Evolutionary conservation across 2,113 vertebrate genomes (phyloP).

Genomic region (Phasianus colchicus): DNA sequence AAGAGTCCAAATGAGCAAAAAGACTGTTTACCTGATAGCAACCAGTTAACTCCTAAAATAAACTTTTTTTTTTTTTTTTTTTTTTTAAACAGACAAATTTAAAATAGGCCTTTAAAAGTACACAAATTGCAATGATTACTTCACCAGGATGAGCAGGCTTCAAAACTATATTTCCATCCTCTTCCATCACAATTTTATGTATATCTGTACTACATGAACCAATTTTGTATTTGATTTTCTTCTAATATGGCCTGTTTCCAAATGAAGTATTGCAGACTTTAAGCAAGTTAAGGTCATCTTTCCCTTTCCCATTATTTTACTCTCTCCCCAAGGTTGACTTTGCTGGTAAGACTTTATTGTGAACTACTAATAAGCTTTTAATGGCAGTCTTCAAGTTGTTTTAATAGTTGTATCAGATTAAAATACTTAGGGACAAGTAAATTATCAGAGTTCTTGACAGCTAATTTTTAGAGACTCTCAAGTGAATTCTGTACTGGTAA

Average conservation of each 20-base stretch:
- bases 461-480: not conserved
- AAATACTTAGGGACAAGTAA: not conserved
- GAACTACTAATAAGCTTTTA: conserved; percentile 12
- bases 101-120: not conserved
- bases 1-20: not conserved
- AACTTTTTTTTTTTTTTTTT: not conserved
- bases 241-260: not conserved
- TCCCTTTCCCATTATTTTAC: not conserved
- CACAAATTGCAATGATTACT: not conserved
- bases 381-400: conserved; percentile 5
- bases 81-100: not conserved
- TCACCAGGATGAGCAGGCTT: not conserved
- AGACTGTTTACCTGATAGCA: not conserved
- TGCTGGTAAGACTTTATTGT: not conserved
- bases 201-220: not conserved
- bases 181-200: not conserved
- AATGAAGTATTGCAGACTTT: not conserved
- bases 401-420: not conserved
- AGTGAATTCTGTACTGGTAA: not conserved
- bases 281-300: conserved; percentile 19
- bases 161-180: not conserved
- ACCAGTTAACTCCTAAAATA: not conserved
- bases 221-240: not conserved
- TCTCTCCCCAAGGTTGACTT: not conserved
- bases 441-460: not conserved